Base-by-base conservation (phyloP, 2,113 vertebrate species). In the Dissostichus mawsoni region DNA sequence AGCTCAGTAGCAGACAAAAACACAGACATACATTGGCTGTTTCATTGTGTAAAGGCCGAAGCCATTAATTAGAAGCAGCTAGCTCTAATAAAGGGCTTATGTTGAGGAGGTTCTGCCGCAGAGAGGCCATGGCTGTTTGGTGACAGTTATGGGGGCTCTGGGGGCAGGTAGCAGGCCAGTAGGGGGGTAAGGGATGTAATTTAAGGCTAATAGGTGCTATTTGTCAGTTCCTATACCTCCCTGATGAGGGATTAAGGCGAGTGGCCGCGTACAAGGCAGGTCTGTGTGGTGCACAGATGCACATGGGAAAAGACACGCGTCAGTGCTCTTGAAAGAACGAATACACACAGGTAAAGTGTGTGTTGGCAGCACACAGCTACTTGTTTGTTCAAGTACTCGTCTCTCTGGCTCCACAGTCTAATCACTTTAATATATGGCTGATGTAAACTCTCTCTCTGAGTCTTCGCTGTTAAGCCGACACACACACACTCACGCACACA, bases 381-480 rank as follows among this genome's bases (percentile, higher is more conserved):
- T 85, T 92, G 87, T 91, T 93, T 94, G 88, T 94, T 80, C 66
- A 64, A 71, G 68, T 8, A n/a, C 77, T 92, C 87, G 83, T 91
- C 89, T 87, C 80, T 70, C 57, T 48, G 89, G 84, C 92, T 87
- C 92, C 85, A 86, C 81, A 76, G 82, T 81, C 82, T 81, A 90
- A 92, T 92, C 85, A 78, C 80, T 84, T 90, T 83, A 89, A 92
- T 92, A 92, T 86, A 92, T 76, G 80, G 75, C 87, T 69, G 76
- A 86, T 84, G 63, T 88, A 84, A 86, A 89, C 51, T 77, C 65
- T 44, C 55, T 52, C 66, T 77, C 47, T 64, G 20, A 41, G 5
- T 41, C 36, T 41, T 41, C 8, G 36, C 36, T 41, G 36, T 41
- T 41, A 41, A 41, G 36, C 36, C 1, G 36, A 41, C 57, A 70